phyloP scores from a whole-genome alignment of 2,113 vertebrate genomes.

The Bothrops jararaca region DNA sequence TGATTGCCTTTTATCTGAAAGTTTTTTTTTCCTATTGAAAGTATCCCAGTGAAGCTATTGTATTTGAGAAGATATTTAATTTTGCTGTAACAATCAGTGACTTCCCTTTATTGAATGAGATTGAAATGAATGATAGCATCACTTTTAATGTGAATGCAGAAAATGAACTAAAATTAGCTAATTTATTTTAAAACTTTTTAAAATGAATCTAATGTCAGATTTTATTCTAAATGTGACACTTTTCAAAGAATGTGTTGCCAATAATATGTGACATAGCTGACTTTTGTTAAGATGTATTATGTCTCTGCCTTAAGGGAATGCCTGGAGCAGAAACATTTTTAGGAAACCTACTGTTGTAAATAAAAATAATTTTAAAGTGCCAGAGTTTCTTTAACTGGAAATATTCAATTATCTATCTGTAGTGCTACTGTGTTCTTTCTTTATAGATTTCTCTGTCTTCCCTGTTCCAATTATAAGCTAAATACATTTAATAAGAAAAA shows the following conservation, averaged over 20 bases:
- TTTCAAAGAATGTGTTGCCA: slow-evolving; percentile 43
- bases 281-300: slow-evolving; percentile 50
- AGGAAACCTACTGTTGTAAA: slow-evolving; percentile 58
- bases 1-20: background rate
- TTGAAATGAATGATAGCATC: slow-evolving; percentile 42
- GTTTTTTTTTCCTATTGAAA: slow-evolving; percentile 14
- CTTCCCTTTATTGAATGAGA: slow-evolving; percentile 47
- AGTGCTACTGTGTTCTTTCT: slow-evolving; percentile 44
- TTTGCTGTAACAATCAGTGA: slow-evolving; percentile 36
- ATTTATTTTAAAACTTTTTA: slow-evolving; percentile 28
- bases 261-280: slow-evolving; percentile 48
- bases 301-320: slow-evolving; percentile 55
- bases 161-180: slow-evolving; percentile 50
- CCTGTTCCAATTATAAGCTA: slow-evolving; percentile 19
- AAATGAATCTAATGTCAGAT: slow-evolving; percentile 43
- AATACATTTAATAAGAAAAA: slow-evolving; percentile 53
- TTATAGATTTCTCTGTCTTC: background rate
- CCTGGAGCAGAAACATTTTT: slow-evolving; percentile 61
- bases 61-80: slow-evolving; percentile 15
- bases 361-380: slow-evolving; percentile 22
- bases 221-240: slow-evolving; percentile 38
- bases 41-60: background rate
- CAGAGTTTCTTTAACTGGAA: slow-evolving; percentile 49
- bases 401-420: slow-evolving; percentile 51
- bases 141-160: slow-evolving; percentile 47